Evolutionary conservation across 2,113 vertebrate genomes (phyloP).

Genomic region (Pterophyllum scalare): DNA sequence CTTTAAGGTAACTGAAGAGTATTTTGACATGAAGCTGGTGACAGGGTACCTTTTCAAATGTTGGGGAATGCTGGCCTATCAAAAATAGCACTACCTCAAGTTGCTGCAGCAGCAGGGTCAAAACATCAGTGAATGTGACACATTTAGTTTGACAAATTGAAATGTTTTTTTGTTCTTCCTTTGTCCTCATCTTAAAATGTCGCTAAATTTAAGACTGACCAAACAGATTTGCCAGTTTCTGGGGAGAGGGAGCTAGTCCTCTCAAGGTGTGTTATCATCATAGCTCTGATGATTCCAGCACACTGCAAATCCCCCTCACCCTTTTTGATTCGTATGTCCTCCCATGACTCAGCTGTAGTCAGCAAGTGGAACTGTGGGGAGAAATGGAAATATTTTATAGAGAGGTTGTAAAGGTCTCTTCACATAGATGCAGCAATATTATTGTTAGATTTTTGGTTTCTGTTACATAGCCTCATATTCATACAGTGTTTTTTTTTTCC

Average conservation of each 20-base stretch:
- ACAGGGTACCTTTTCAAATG: constrained; percentile 62
- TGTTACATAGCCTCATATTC: background rate
- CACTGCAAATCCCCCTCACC: background rate
- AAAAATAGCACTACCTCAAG: constrained; percentile 61
- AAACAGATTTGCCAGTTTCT: constrained; percentile 61
- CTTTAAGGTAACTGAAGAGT: constrained; percentile 45
- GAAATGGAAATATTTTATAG: constrained; percentile 3
- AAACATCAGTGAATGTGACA: constrained; percentile 62
- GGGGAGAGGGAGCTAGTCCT: constrained; percentile 32
- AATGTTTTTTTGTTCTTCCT: constrained; percentile 13
- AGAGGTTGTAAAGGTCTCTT: background rate
- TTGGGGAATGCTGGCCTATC: constrained; percentile 31
- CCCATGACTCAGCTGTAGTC: constrained; percentile 17
- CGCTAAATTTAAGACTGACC: constrained; percentile 71
- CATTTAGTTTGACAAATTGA: constrained; percentile 76
- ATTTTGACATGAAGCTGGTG: constrained; percentile 55
- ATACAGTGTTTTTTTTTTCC: background rate
- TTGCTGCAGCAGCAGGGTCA: constrained; percentile 64
- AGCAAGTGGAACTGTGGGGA: background rate
- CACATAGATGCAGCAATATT: background rate
- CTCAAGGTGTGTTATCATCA: constrained; percentile 71
- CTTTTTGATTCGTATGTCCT: constrained; percentile 12
- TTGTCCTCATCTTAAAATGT: constrained; percentile 62
- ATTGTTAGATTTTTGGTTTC: background rate
- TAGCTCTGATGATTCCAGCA: constrained; percentile 50